Evolutionary conservation across 2,113 vertebrate species (phyloP), one percentile per base, ranked within the genome.

Genomic region (Rhabdomys dilectus): DNA sequence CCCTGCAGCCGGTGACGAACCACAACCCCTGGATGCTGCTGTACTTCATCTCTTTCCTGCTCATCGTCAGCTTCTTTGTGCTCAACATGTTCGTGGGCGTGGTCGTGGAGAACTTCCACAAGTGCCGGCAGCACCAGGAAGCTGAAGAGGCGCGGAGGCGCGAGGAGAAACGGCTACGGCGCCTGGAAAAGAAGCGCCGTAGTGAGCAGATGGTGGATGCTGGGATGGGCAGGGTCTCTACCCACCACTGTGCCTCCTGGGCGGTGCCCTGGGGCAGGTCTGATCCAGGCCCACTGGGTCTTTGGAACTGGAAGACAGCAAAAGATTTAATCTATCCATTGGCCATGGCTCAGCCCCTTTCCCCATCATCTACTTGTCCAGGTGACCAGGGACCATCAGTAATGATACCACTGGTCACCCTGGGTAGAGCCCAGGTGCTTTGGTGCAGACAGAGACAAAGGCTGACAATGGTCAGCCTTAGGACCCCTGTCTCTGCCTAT

Each of bases 1-100:
- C 92, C 93, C 94, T 36, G 84, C 97, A 99, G 99, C 99, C 99
- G 0, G 97, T 99, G 97, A 99, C 98, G 98, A 99, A 99, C 98
- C 99, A 99, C 99, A 99, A 99, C 98, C 99, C 99, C 3, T 99
- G 99, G 99, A 99, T 99, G 99, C 99, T 99, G 97, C 99, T 99
- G 36, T 99, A 99, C 97, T 99, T 99, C 98, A 99, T 99, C 98
- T 99, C 99, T 96, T 99, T 99, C 98, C 99, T 99, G 97, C 99
- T 99, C 96, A 99, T 99, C 24, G 99, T 99, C 98, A 99, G 99
- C 98, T 99, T 99, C 98, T 99, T 99, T 58, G 99, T 99, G 96
- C 99, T 99, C 97, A 99, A 99, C 98, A 99, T 99, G 99, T 99
- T 99, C 0, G 99, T 99, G 91, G 99, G 99, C 0, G 99, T 99